Evolutionary conservation across 2,113 vertebrate species (phyloP).

Genomic region (Rutilus rutilus): DNA sequence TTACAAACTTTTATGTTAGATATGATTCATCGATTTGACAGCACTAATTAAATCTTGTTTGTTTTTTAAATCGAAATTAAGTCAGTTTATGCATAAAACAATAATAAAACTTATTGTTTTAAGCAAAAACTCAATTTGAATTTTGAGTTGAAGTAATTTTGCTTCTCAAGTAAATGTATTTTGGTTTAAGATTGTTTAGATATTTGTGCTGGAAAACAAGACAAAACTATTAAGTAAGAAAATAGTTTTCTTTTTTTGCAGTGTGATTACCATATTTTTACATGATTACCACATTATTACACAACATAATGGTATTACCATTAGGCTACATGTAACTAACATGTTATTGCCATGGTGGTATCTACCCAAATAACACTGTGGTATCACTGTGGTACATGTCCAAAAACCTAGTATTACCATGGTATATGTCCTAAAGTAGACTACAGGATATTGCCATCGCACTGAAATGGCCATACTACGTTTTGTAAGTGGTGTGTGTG

Average conservation of each 20-base stretch:
- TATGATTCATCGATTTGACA: too few relatives aligned
- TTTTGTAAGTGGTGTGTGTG: not conserved
- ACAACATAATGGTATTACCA: not conserved
- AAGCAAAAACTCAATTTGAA: not conserved
- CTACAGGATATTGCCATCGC: not conserved
- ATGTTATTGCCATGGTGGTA: not conserved
- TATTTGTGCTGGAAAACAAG: not conserved
- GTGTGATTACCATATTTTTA: not conserved
- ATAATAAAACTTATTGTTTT: not conserved
- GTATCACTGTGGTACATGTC: not conserved
- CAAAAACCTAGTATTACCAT: not conserved
- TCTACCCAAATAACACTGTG: not conserved
- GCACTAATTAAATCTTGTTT: too few relatives aligned
- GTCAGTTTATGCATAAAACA: not conserved
- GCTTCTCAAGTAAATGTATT: not conserved
- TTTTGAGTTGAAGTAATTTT: not conserved
- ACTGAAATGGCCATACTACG: not conserved
- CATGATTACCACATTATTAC: not conserved
- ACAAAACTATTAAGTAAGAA: not conserved
- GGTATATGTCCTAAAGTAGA: not conserved
- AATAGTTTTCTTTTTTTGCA: not conserved
- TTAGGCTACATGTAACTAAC: not conserved
- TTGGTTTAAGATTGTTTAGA: not conserved
- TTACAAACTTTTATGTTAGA: too few relatives aligned
- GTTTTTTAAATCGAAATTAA: too few relatives aligned